Conservation (phyloP, 2,888 invertebrate species). For the Cylloceria caligata region DNA sequence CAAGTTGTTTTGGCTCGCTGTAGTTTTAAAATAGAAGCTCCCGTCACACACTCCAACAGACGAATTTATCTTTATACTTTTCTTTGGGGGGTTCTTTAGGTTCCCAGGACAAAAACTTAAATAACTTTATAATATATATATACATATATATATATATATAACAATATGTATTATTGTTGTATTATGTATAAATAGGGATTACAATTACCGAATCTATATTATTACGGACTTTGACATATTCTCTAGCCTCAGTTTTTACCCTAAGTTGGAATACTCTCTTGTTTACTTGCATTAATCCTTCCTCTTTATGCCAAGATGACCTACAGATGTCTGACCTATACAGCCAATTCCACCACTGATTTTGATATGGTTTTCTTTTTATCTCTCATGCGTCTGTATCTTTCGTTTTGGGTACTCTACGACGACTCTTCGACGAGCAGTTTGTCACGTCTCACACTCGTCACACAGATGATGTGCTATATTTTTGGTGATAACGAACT, state of each 20-base stretch:
- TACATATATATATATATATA: no score
- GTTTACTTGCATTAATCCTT: neutral
- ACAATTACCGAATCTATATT: neutral
- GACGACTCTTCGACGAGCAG: slow-evolving; percentile 5
- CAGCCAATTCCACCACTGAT: neutral
- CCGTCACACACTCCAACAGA: no score
- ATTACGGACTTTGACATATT: neutral
- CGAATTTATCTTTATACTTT: no score
- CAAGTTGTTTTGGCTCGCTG: no score
- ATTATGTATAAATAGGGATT: no score
- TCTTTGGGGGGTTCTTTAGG: no score
- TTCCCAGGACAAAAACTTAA: no score
- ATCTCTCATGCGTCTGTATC: neutral
- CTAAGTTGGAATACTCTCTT: neutral
- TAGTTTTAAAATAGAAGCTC: no score
- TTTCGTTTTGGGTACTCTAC: neutral
- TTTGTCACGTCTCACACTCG: slow-evolving; percentile 41
- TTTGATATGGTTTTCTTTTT: neutral
- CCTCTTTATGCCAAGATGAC: neutral
- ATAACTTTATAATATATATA: no score
- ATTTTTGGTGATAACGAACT: slow-evolving; percentile 19
- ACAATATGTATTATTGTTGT: no score
- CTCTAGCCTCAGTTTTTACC: neutral
- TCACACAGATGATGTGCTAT: neutral
- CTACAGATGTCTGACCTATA: slow-evolving; percentile 5